Evolutionary conservation across 2,797 vertebrate species (phyloP).

Genomic region (Catamblyrhynchus diadema): DNA sequence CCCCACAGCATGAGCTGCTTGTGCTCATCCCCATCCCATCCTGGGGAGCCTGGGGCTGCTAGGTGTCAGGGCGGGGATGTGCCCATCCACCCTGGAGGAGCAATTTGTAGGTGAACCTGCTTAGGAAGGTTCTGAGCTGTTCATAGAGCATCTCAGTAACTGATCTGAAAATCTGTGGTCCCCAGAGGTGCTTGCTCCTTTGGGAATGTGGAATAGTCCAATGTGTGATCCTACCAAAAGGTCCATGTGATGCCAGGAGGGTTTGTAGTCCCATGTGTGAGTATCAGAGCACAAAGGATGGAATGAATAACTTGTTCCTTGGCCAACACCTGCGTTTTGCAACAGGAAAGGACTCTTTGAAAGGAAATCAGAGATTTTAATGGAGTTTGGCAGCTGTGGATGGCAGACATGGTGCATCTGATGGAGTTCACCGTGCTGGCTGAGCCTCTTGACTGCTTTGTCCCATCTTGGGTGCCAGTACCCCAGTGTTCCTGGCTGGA

Average conservation of each 20-base stretch:
- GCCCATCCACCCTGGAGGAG: neutral
- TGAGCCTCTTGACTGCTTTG: neutral
- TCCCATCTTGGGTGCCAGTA: neutral
- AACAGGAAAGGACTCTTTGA: neutral
- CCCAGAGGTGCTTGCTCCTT: neutral
- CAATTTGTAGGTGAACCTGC: neutral
- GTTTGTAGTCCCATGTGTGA: neutral
- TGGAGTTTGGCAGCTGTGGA: neutral
- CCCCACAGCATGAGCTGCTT: neutral
- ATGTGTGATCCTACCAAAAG: neutral
- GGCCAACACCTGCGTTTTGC: neutral
- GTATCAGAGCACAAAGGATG: rapidly evolving
- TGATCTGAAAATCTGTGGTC: rapidly evolving
- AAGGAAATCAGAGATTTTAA: neutral
- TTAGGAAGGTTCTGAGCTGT: neutral
- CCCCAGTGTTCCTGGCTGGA: rapidly evolving
- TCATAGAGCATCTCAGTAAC: neutral
- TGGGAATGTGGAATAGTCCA: neutral
- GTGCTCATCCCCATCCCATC: neutral
- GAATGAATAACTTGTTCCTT: neutral
- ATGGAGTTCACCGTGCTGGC: neutral
- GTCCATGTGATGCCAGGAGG: neutral
- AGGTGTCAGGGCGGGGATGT: neutral
- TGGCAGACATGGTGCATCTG: neutral
- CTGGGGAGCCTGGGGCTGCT: neutral